Conservation (phyloP, 2,888 invertebrate species). For the Macaria notata region DNA sequence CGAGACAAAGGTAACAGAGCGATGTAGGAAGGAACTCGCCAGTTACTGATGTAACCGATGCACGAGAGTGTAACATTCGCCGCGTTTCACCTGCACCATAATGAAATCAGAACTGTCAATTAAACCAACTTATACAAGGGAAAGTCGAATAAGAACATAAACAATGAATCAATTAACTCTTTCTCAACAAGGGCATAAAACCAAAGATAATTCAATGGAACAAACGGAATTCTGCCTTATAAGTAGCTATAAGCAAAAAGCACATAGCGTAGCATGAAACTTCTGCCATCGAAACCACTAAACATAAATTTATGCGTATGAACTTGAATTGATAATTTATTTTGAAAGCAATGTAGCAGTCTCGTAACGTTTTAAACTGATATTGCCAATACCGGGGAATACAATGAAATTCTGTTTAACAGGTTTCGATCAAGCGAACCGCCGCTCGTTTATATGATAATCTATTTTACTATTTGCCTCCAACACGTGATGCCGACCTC, state of each 20-base stretch:
- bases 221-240: too few relatives aligned
- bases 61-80: constrained; percentile 4
- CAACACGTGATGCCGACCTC: constrained; percentile 38
- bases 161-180: constrained; percentile 14
- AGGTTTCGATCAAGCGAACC: constrained; percentile 34
- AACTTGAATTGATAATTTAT: neutral
- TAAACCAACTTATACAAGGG: constrained; percentile 8
- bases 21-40: neutral
- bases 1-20: neutral
- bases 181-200: constrained; percentile 7
- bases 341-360: too few relatives aligned
- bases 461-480: constrained; percentile 42
- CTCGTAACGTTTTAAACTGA: constrained; percentile 8
- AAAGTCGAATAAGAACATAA: constrained; percentile 14
- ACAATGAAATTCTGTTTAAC: constrained; percentile 29
- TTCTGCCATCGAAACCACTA: too few relatives aligned
- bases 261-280: neutral
- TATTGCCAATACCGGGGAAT: constrained; percentile 19
- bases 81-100: neutral
- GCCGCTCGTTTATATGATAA: constrained; percentile 47
- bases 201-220: too few relatives aligned
- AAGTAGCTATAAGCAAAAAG: too few relatives aligned
- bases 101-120: constrained; percentile 10
- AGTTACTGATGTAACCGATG: neutral
- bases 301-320: neutral